These are phyloP conservation scores for Antechinus flavipes DNA, from an alignment of 2,113 vertebrate species.

Conservation along the genomic window DNA sequence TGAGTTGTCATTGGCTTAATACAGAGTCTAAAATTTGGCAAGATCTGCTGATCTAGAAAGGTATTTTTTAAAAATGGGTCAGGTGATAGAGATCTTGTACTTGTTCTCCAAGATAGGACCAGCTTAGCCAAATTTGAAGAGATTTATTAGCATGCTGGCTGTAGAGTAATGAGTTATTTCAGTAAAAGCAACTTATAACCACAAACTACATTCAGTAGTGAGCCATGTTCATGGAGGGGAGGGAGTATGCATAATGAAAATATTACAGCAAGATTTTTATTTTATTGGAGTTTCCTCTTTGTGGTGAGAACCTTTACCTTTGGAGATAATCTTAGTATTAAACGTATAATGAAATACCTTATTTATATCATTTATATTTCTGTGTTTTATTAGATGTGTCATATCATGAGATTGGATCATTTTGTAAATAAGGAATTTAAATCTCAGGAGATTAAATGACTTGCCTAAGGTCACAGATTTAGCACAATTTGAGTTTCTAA, in stretches of 20 bases:
- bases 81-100: neutral
- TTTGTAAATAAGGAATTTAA: neutral
- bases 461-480: neutral
- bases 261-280: neutral
- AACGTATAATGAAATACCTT: neutral
- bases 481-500: neutral
- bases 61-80: neutral
- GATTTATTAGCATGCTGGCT: neutral
- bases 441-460: neutral
- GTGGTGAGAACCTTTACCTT: neutral
- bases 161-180: neutral
- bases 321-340: neutral
- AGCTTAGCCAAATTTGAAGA: neutral
- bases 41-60: neutral
- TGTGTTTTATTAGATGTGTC: neutral
- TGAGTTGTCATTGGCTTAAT: neutral
- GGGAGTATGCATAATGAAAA: neutral
- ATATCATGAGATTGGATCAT: neutral
- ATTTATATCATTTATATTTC: neutral
- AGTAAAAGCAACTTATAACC: neutral
- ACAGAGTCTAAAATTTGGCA: neutral
- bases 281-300: neutral
- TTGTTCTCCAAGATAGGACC: neutral
- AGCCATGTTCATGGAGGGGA: neutral
- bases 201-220: neutral